Percentiles rank a stretch among this genome's conserved stretches.
Conservation (phyloP, 2,797 vertebrate species). For the Bovichtus diacanthus region DNA sequence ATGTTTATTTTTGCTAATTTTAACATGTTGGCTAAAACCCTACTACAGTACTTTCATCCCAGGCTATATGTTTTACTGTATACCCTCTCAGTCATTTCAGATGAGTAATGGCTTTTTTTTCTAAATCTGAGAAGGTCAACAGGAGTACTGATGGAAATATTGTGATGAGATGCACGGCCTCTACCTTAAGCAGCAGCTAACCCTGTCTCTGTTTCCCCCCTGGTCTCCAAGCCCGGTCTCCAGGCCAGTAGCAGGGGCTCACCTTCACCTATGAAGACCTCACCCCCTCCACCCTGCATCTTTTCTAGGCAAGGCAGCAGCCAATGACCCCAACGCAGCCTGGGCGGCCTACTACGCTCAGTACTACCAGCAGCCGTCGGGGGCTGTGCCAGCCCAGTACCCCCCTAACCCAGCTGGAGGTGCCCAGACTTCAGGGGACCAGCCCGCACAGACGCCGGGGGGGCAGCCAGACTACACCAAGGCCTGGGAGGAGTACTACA, state of each 20-base stretch:
- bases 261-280: constrained; percentile 56
- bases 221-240: constrained; percentile 71
- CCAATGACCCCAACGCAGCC: constrained; percentile 89
- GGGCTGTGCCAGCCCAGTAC: constrained; percentile 85
- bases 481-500: constrained; percentile 94
- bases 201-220: constrained; percentile 68
- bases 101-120: constrained; percentile 36
- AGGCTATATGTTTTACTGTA: constrained; percentile 12
- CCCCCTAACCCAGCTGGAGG: constrained; percentile 83
- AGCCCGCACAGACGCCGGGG: constrained; percentile 80
- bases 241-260: constrained; percentile 59
- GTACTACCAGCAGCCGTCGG: constrained; percentile 92
- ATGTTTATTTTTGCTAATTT: neutral
- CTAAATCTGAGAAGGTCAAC: constrained; percentile 41
- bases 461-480: constrained; percentile 91
- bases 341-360: constrained; percentile 95
- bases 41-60: neutral
- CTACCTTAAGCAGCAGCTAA: constrained; percentile 58
- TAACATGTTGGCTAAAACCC: neutral
- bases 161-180: constrained; percentile 54
- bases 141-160: constrained; percentile 57
- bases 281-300: constrained; percentile 31
- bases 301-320: constrained; percentile 88
- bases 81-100: constrained; percentile 28
- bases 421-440: constrained; percentile 78